Base-by-base conservation (phyloP, 2,797 vertebrate genomes). In the Antennarius maculatus region DNA sequence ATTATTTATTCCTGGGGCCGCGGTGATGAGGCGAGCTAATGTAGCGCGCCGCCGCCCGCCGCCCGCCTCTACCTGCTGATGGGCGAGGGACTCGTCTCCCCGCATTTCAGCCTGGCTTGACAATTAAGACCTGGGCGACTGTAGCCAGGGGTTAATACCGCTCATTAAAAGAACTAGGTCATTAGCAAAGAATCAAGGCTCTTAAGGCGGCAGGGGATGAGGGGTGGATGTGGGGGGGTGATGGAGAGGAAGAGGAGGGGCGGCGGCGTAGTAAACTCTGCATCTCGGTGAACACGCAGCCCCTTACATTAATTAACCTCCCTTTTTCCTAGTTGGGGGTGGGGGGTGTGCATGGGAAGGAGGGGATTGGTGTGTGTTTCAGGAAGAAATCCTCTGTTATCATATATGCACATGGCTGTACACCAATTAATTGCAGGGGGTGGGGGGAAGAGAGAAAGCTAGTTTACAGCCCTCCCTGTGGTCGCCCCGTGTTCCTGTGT, bases 121-220 rank as follows among this genome's bases (percentile, higher is more conserved):
- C 97, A 98, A 98, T 97, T 96, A 98, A 97, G 96, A 97, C 97
- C 96, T 96, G 97, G 96, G 95, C 93, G 95, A 96, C 95, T 97
- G 96, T 97, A 97, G 96, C 96, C 96, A 98, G 96, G 95, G 97
- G 97, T 98, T 98, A 98, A 98, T 98, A 95, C 96, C 94, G 95
- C 96, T 99, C 97, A 99, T 99, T 98, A 99, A 96, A 94, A 97
- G 96, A 99, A 99, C 96, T 99, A 96, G 97, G 97, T 99, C 97
- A 98, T 99, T 98, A 98, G 95, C 92, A 93, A 93, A 94, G 96
- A 97, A 97, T 98, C 96, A 97, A 97, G 96, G 93, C 95, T 97
- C 96, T 98, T 96, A 97, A 95, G 95, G 95, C 96, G 91, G 95
- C 94, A 92, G 93, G 88, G 90, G 88, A 86, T 94, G 93, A 89